phyloP scores from a whole-genome alignment of 35 echinoderm and acorn worm species.

The Nesometra sesokonis region DNA sequence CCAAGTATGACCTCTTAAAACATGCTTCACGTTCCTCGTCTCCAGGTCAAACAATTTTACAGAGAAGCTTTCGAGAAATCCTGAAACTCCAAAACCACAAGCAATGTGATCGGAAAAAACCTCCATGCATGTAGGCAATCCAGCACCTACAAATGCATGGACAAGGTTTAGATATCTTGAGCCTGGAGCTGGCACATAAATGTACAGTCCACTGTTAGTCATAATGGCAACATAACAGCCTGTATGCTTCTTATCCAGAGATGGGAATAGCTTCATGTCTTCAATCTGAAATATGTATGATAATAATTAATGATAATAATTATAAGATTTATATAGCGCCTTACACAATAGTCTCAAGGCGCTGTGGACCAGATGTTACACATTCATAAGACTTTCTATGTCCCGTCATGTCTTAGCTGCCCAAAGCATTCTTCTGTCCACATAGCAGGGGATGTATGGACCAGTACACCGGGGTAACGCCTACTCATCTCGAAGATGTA shows the following conservation, averaged over 20 bases:
- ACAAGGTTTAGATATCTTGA: background rate
- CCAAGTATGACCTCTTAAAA: background rate
- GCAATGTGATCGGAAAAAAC: background rate
- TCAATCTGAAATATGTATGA: background rate
- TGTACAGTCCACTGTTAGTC: background rate
- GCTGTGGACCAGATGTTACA: too few species aligned
- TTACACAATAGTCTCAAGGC: too few species aligned
- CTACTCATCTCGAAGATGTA: too few species aligned
- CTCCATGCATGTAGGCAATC: background rate
- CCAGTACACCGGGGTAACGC: too few species aligned
- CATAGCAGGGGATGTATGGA: too few species aligned
- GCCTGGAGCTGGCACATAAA: background rate
- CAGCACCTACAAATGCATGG: background rate
- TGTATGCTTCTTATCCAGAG: background rate
- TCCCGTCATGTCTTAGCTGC: too few species aligned
- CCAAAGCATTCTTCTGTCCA: too few species aligned
- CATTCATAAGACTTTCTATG: too few species aligned
- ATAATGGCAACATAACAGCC: background rate
- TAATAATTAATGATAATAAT: too few species aligned
- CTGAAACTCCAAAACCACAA: background rate
- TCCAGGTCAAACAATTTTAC: slow-evolving; percentile 4
- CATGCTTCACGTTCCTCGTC: background rate
- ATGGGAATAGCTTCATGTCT: background rate
- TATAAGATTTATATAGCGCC: too few species aligned
- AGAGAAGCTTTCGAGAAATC: background rate